These are phyloP conservation scores for Machimus atricapillus DNA, from an alignment of 2,888 invertebrate species.

Conservation along the genomic window DNA sequence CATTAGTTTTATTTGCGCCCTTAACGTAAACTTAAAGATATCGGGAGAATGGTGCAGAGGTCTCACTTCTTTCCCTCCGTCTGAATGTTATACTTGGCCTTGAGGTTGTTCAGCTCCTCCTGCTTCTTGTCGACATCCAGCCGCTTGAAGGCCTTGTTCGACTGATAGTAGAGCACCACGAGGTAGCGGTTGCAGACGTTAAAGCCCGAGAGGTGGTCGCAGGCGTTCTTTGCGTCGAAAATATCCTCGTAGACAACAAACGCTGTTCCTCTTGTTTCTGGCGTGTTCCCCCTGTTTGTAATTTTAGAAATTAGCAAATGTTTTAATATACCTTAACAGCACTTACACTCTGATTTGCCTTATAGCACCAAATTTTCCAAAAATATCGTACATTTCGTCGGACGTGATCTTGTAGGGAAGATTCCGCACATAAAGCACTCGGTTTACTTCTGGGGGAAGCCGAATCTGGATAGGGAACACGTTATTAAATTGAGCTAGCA, in stretches of 20 bases:
- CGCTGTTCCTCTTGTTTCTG: slow-evolving; percentile 97
- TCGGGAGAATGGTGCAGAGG: background rate
- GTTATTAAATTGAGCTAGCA: slow-evolving; percentile 44
- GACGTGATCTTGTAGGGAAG: slow-evolving; percentile 99
- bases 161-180: slow-evolving; percentile 98
- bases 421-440: slow-evolving; percentile 95
- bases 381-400: slow-evolving; percentile 99
- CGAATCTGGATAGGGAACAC: slow-evolving; percentile 75
- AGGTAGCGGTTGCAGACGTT: slow-evolving; percentile 99
- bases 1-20: background rate
- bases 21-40: background rate
- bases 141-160: slow-evolving; percentile 94
- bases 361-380: slow-evolving; percentile 99
- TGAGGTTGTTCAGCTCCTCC: slow-evolving; percentile 93
- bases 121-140: slow-evolving; percentile 94
- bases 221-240: slow-evolving; percentile 99
- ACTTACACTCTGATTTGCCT: slow-evolving; percentile 97
- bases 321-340: background rate
- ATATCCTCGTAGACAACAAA: slow-evolving; percentile 99
- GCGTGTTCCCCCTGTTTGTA: slow-evolving; percentile 84
- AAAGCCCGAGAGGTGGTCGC: slow-evolving; percentile 98
- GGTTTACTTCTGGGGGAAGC: slow-evolving; percentile 97
- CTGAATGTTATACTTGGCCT: slow-evolving; percentile 89
- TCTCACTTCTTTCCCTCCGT: slow-evolving; percentile 64
- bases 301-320: background rate